Percentiles rank a stretch among this genome's conserved stretches.
These are phyloP conservation scores for Alloplasta piceator DNA, from an alignment of 2,888 invertebrate species.

Conservation along the genomic window DNA sequence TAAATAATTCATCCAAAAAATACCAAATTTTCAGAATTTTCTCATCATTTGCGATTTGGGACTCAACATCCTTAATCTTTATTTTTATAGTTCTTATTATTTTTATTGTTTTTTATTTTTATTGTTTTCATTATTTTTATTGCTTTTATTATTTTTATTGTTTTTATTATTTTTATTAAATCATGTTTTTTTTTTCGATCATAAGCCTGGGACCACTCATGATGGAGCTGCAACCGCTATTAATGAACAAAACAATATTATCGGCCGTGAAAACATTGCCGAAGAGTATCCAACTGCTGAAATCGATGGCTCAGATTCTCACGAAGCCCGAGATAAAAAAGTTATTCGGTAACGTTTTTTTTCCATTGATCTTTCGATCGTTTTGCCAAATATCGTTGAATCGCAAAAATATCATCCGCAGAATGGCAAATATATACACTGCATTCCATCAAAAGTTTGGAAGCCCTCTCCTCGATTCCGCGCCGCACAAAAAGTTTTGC, in stretches of 20 bases:
- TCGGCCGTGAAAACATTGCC: slow-evolving; percentile 84
- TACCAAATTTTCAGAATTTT: no score
- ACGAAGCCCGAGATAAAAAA: slow-evolving; percentile 85
- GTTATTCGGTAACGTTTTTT: slow-evolving; percentile 83
- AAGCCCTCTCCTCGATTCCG: no score
- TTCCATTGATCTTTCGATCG: not conserved
- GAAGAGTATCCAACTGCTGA: slow-evolving; percentile 84
- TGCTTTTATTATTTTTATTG: slow-evolving; percentile 13
- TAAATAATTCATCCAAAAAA: no score
- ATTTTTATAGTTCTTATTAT: no score
- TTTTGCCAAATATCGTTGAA: no score
- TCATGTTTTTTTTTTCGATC: slow-evolving; percentile 2
- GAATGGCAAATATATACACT: no score
- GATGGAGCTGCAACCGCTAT: slow-evolving; percentile 83
- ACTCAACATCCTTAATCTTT: no score
- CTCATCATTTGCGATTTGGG: no score
- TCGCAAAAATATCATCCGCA: no score
- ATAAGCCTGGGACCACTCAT: slow-evolving; percentile 79
- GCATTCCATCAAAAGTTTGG: no score
- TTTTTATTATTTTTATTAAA: not conserved
- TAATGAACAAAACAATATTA: slow-evolving; percentile 84
- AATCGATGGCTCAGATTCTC: slow-evolving; percentile 85
- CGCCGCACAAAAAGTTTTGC: no score
- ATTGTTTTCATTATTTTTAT: not conserved
- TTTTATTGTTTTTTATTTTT: not conserved